Evolutionary conservation across 2,888 invertebrate genomes (phyloP).

Genomic region (Erynnis tages): DNA sequence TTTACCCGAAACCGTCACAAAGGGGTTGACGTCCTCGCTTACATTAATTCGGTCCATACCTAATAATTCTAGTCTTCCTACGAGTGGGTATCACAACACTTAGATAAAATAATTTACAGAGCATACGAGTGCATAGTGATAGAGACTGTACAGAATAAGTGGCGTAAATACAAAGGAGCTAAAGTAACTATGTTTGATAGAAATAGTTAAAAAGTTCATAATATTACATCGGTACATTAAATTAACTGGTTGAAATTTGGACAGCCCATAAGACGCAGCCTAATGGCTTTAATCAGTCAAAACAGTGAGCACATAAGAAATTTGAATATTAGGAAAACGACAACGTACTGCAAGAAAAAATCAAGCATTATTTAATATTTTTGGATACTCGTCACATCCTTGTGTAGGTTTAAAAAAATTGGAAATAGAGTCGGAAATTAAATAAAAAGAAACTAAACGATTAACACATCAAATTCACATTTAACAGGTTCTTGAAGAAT

Average conservation of each 20-base stretch:
- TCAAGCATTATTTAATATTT: too few relatives aligned
- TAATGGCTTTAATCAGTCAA: constrained; percentile 7
- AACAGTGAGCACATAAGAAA: neutral
- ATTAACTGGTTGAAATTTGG: constrained; percentile 7
- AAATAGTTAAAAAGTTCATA: neutral
- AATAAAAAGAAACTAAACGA: too few relatives aligned
- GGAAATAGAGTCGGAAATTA: too few relatives aligned
- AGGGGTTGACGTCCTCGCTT: neutral
- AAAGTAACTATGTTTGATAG: too few relatives aligned
- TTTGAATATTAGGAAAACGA: too few relatives aligned
- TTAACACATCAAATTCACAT: too few relatives aligned
- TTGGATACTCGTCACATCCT: too few relatives aligned
- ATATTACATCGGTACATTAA: neutral
- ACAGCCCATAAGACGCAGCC: constrained; percentile 8
- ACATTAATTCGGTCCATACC: constrained; percentile 13
- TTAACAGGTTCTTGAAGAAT: too few relatives aligned
- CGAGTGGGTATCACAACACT: constrained; percentile 45
- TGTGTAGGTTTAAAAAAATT: too few relatives aligned
- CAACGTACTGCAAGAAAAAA: too few relatives aligned
- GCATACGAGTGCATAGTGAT: neutral
- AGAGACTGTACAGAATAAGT: too few relatives aligned
- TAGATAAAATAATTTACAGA: neutral
- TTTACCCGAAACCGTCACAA: constrained; percentile 30
- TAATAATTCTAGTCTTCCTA: neutral
- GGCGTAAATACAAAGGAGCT: too few relatives aligned